phyloP scores from a whole-genome alignment of 2,888 invertebrate genomes.

The Eristalis tenax region DNA sequence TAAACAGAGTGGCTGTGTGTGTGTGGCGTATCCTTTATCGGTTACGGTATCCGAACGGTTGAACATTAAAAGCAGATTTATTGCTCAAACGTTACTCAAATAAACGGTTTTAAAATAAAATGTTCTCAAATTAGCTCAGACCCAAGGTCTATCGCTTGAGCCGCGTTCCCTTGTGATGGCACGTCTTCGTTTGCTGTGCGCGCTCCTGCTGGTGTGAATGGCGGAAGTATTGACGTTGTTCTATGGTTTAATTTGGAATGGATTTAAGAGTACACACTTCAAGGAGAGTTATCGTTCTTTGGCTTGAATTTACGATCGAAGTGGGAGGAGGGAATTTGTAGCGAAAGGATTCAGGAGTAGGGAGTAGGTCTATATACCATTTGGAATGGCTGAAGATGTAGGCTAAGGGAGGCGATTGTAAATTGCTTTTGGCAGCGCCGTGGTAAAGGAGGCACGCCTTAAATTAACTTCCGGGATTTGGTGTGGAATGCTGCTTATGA shows the following conservation, averaged over 20 bases:
- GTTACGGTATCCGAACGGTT: slow-evolving; percentile 1
- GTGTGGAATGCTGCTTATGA: slow-evolving; percentile 32
- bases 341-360: slow-evolving; percentile 21
- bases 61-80: slow-evolving; percentile 67
- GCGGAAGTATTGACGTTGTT: slow-evolving; percentile 70
- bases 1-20: slow-evolving; percentile 22
- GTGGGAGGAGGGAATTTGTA: slow-evolving; percentile 12
- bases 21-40: slow-evolving; percentile 43
- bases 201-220: slow-evolving; percentile 50
- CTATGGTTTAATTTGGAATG: slow-evolving; percentile 71
- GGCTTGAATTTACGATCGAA: slow-evolving; percentile 55
- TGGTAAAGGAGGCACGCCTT: slow-evolving; percentile 20
- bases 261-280: slow-evolving; percentile 46
- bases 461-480: slow-evolving; percentile 63
- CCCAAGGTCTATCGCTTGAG: slow-evolving; percentile 59
- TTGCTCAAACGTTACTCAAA: slow-evolving; percentile 66
- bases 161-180: slow-evolving; percentile 8
- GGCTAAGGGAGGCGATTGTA: slow-evolving; percentile 15
- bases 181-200: neutral
- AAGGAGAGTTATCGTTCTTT: slow-evolving; percentile 51
- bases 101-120: slow-evolving; percentile 72
- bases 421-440: slow-evolving; percentile 35
- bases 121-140: slow-evolving; percentile 73
- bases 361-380: slow-evolving; percentile 20
- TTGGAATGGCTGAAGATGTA: neutral